A percentile compares a stretch with the other conserved stretches of the same genome.
Evolutionary conservation across 2,113 vertebrate species (phyloP).

Genomic region (Microcebus griseorufus): DNA sequence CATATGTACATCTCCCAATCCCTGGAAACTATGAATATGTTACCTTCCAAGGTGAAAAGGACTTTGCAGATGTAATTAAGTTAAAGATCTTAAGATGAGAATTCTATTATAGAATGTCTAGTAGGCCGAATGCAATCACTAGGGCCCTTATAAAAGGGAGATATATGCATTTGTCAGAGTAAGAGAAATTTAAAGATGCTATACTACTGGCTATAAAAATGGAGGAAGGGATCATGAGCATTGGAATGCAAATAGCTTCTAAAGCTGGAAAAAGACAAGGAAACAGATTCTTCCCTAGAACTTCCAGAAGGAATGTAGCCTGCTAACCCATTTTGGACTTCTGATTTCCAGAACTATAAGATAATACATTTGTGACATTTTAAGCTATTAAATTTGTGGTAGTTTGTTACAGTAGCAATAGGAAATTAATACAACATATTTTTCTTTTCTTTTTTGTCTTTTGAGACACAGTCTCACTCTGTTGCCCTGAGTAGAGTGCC

Average conservation of each 20-base stretch:
- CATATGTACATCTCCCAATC: not conserved
- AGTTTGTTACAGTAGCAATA: not conserved
- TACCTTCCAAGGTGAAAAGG: not conserved
- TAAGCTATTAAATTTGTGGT: not conserved
- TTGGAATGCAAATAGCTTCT: not conserved
- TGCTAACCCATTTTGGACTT: not conserved
- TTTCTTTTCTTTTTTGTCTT: too few relatives aligned
- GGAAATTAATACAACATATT: not conserved
- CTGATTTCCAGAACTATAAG: not conserved
- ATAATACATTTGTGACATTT: not conserved
- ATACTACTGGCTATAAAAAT: not conserved
- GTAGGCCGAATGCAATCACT: not conserved
- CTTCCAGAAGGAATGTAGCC: not conserved
- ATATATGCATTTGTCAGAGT: not conserved
- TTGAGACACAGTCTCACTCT: too few relatives aligned
- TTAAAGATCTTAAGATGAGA: not conserved
- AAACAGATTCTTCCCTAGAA: not conserved
- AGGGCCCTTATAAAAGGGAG: not conserved
- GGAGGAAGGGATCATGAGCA: not conserved
- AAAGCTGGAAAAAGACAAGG: not conserved
- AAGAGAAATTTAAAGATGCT: not conserved
- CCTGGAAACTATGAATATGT: not conserved
- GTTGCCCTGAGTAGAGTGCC: too few relatives aligned
- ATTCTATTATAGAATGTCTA: not conserved
- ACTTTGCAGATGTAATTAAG: not conserved